A percentile compares a stretch with the other conserved stretches of the same genome.
These are phyloP conservation scores for Megaceryle torquata DNA, from an alignment of 2,113 vertebrate species.

Conservation along the genomic window DNA sequence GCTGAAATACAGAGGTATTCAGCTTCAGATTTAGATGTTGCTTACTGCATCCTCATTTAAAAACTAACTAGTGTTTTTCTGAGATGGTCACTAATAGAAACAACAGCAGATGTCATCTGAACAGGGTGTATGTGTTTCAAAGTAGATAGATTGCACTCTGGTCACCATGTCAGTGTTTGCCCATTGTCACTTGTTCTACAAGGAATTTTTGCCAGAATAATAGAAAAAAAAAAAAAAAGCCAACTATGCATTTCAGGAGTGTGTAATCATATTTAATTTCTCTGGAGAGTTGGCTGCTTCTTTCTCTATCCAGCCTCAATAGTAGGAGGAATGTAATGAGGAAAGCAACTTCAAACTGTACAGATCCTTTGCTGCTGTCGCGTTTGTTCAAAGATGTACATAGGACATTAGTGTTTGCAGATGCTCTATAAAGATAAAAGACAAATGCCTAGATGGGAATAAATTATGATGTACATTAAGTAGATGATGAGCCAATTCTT, in stretches of 20 bases:
- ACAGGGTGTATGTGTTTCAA: neutral
- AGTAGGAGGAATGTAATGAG: neutral
- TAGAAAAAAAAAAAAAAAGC: neutral
- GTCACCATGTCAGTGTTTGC: neutral
- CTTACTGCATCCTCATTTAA: neutral
- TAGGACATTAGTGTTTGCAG: neutral
- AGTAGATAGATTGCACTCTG: neutral
- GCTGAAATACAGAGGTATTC: neutral
- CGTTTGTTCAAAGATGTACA: neutral
- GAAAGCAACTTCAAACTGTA: neutral
- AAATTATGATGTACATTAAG: neutral
- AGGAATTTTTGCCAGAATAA: neutral
- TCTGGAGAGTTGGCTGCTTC: neutral
- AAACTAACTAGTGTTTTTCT: neutral
- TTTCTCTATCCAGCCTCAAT: neutral
- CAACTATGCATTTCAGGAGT: neutral
- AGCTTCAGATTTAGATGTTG: neutral
- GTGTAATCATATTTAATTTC: neutral
- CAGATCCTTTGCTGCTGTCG: neutral
- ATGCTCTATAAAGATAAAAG: neutral
- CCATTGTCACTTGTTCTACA: neutral
- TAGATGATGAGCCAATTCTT: neutral
- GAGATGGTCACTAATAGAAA: neutral
- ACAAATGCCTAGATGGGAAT: neutral
- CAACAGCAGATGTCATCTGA: neutral